A percentile compares a stretch with the other conserved stretches of the same genome.
phyloP scores from a whole-genome alignment of 2,113 vertebrate species.

The Etheostoma spectabile region DNA sequence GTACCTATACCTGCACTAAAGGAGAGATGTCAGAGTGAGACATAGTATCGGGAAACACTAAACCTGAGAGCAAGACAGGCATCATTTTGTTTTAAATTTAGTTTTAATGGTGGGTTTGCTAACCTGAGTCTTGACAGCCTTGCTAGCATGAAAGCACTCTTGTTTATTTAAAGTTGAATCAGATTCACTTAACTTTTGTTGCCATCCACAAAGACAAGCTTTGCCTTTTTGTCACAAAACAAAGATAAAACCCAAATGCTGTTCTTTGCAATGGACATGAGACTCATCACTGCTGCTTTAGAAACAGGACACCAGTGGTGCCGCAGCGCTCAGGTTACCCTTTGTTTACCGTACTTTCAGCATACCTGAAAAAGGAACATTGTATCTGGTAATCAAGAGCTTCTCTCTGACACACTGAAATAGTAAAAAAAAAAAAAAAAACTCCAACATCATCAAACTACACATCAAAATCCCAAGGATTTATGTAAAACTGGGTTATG shows the following conservation, averaged over 20 bases:
- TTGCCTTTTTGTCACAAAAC: background rate
- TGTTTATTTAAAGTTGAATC: background rate
- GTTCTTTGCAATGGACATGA: slow-evolving; percentile 26
- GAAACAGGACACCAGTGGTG: slow-evolving; percentile 68
- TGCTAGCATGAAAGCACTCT: background rate
- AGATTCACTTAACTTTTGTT: background rate
- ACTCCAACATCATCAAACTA: background rate
- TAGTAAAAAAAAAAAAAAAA: background rate
- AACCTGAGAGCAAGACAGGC: background rate
- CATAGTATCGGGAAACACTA: too few relatives aligned
- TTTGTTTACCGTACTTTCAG: slow-evolving; percentile 53
- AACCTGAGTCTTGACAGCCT: background rate
- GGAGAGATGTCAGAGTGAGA: too few relatives aligned
- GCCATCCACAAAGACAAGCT: background rate
- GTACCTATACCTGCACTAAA: too few relatives aligned
- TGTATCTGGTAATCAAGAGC: slow-evolving; percentile 1
- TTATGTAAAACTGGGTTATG: background rate
- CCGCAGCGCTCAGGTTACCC: slow-evolving; percentile 63
- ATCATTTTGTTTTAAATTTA: background rate
- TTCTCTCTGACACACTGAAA: background rate
- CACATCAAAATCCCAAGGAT: background rate
- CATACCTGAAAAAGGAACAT: slow-evolving; percentile 4
- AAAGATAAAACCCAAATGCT: slow-evolving; percentile 11
- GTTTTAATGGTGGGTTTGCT: background rate
- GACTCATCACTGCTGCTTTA: slow-evolving; percentile 15